Conservation (phyloP, 2,113 vertebrate species). For the Elaphurus davidianus region DNA sequence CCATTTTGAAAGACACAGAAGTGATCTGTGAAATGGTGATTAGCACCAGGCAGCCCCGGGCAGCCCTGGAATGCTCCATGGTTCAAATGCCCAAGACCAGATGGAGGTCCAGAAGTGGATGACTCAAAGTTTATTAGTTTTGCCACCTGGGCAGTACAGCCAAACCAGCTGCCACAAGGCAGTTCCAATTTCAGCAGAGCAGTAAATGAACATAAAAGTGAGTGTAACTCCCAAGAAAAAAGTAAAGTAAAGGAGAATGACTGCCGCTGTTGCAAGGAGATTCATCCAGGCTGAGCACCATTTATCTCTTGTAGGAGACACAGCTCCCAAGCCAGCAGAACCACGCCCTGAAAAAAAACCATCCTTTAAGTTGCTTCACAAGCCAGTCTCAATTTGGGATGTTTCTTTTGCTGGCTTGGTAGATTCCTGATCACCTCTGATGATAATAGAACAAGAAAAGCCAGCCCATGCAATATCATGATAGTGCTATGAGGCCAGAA, state of each 20-base stretch:
- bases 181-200: constrained; percentile 66
- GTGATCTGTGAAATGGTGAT: constrained; percentile 69
- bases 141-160: constrained; percentile 72
- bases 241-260: constrained; percentile 9
- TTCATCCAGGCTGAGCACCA: neutral
- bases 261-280: neutral
- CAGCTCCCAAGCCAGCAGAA: neutral
- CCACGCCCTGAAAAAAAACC: neutral
- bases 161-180: constrained; percentile 68
- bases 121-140: constrained; percentile 74
- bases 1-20: constrained; percentile 71
- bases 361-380: neutral
- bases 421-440: neutral
- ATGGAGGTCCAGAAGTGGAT: constrained; percentile 75
- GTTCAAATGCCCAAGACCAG: constrained; percentile 73
- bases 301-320: neutral
- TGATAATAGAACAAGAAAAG: neutral
- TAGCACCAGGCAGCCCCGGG: constrained; percentile 65
- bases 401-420: neutral
- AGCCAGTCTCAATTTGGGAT: neutral
- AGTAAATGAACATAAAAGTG: constrained; percentile 66
- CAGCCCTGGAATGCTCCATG: constrained; percentile 65
- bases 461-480: neutral
- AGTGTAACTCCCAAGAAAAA: constrained; percentile 32
- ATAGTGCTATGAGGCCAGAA: neutral